These are phyloP conservation scores for Nyctereutes procyonoides DNA, from an alignment of 2,113 vertebrate genomes.

Conservation along the genomic window DNA sequence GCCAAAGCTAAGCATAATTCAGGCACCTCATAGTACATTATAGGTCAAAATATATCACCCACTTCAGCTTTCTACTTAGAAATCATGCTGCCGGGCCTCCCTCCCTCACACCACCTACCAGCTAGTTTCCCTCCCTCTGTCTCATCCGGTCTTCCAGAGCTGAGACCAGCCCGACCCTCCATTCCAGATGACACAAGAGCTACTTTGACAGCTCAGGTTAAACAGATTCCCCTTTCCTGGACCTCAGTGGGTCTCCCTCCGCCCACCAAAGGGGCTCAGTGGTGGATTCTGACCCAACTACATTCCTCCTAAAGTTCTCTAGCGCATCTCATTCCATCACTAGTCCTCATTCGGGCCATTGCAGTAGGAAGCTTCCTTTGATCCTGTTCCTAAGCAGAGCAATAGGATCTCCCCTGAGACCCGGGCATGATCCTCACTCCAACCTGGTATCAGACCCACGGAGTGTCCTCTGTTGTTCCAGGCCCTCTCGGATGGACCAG, in stretches of 20 bases:
- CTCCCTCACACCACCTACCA: conserved; percentile 54
- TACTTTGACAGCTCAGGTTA: neutral
- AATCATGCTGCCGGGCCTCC: neutral
- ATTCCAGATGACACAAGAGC: neutral
- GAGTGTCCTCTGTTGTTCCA: neutral
- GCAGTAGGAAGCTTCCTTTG: neutral
- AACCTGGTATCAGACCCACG: neutral
- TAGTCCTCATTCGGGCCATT: neutral
- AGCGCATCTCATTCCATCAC: neutral
- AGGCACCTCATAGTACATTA: conserved; percentile 53
- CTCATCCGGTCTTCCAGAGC: neutral
- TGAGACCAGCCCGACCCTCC: neutral
- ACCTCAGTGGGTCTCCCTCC: neutral
- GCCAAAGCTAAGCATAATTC: conserved; percentile 71
- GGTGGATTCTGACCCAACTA: neutral
- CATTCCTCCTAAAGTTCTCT: neutral
- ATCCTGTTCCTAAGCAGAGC: neutral
- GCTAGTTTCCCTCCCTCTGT: conserved; percentile 15
- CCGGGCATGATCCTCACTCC: neutral
- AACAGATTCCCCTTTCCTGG: conserved; percentile 1
- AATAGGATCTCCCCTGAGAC: neutral
- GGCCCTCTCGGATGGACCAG: neutral
- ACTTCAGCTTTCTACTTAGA: conserved; percentile 52
- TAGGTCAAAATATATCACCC: conserved; percentile 60
- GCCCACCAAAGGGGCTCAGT: neutral